These are phyloP conservation scores for Tenrec ecaudatus DNA, from an alignment of 2,113 vertebrate species.

Conservation along the genomic window DNA sequence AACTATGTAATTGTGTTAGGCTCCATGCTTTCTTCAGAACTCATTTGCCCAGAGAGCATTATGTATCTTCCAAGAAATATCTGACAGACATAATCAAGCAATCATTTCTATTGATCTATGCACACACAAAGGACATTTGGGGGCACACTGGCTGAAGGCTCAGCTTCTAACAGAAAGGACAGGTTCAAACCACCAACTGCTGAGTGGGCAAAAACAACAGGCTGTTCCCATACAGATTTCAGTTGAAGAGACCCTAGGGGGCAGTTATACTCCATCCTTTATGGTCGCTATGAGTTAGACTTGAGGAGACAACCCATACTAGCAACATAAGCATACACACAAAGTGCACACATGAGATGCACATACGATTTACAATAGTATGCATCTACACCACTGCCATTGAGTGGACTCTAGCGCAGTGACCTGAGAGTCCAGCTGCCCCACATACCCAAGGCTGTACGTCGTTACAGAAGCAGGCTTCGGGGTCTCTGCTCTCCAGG, in stretches of 20 bases:
- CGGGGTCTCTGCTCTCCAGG: not conserved
- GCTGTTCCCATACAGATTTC: not conserved
- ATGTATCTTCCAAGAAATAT: not conserved
- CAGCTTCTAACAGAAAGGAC: not conserved
- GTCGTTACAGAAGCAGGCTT: not conserved
- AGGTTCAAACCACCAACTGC: not conserved
- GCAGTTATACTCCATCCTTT: not conserved
- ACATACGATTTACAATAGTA: not conserved
- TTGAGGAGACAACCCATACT: not conserved
- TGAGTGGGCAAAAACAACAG: not conserved
- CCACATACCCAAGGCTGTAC: no score
- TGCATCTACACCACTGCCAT: no score
- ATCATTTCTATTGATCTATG: not conserved
- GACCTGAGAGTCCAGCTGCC: no score
- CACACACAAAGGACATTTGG: not conserved
- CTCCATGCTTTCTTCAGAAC: constrained; percentile 21
- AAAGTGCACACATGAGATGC: not conserved
- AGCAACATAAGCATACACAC: not conserved
- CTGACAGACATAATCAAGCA: not conserved
- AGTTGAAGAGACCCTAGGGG: not conserved
- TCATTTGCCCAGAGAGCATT: not conserved
- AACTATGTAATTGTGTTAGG: not conserved
- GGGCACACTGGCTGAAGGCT: not conserved
- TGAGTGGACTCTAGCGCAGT: not conserved
- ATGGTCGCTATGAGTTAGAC: not conserved